Evolutionary conservation across 1,140 invertebrate genomes (phyloP), one percentile per base, ranked within the genome.

Genomic region (Maniola jurtina): DNA sequence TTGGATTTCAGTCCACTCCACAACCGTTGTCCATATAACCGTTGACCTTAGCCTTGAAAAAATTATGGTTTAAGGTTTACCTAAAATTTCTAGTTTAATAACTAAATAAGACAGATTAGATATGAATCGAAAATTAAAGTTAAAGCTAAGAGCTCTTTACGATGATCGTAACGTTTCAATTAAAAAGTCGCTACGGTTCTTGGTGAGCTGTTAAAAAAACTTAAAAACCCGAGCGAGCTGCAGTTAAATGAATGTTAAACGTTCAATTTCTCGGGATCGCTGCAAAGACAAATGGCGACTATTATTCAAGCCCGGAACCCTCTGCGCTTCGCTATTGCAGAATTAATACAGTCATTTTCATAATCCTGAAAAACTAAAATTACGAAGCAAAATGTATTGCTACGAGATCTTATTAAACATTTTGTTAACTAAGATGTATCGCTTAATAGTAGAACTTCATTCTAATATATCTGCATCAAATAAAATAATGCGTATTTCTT

Each of bases 181-280:
- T 50, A 50, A 50, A 50, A 50, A 50, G 48, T 16, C 48, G 6
- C 14, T 50, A 15, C 48, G 5, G 48, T 50, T 50, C 48, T 50
- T 50, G 48, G 48, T 47, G 14, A 50, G 15, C 36, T 56, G 36
- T n/a, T 45, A 35, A 47, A 57, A 57, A 61, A 56, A 48, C 47
- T 55, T 60, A 62, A 54, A 63, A 72, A 64, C 70, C 34, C 45
- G 33, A 64, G 70, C 50, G 60, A 72, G 67, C 70, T 72, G 65
- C 66, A 72, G 68, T 62, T 71, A 75, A 77, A 70, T 80, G 73
- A 79, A 79, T 71, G 75, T 70, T 73, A 75, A 81, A 75, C 71
- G 74, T 76, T 74, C 76, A 81, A 83, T 80, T 80, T 75, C 71
- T 77, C 69, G 76, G 76, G 73, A 79, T 76, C 69, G 72, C 71